These are phyloP conservation scores for Melanchra persicariae DNA, from an alignment of 2,888 invertebrate genomes.

Conservation along the genomic window DNA sequence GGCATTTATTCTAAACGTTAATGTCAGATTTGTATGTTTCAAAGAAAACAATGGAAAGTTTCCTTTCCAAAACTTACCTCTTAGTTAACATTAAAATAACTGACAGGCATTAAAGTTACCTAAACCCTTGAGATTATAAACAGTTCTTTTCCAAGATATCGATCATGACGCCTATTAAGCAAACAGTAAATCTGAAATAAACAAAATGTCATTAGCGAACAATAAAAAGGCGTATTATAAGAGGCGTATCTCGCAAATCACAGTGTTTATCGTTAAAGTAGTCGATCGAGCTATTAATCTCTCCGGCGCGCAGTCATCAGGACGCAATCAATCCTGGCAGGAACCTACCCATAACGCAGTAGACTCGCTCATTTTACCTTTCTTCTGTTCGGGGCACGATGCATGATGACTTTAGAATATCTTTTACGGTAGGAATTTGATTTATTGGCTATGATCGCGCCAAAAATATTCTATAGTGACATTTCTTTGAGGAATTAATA, in stretches of 20 bases:
- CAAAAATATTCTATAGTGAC: background rate
- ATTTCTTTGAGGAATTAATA: too few relatives aligned
- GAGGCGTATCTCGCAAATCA: slow-evolving; percentile 53
- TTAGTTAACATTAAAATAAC: background rate
- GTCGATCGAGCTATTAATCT: slow-evolving; percentile 78
- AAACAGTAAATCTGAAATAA: background rate
- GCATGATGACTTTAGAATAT: slow-evolving; percentile 13
- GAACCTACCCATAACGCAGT: slow-evolving; percentile 73
- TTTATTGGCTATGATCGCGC: background rate
- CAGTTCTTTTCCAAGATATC: background rate
- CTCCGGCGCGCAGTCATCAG: slow-evolving; percentile 80
- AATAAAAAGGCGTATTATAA: slow-evolving; percentile 35
- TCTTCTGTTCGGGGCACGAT: slow-evolving; percentile 27
- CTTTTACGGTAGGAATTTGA: background rate
- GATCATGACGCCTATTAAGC: background rate
- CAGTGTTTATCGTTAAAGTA: slow-evolving; percentile 39
- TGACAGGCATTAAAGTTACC: background rate
- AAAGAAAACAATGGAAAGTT: slow-evolving; percentile 17
- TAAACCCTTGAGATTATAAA: background rate
- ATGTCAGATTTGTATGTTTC: slow-evolving; percentile 1
- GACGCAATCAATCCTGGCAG: slow-evolving; percentile 81
- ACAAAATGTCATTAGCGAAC: background rate
- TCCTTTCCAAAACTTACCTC: background rate
- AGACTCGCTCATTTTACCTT: slow-evolving; percentile 68
- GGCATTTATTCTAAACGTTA: slow-evolving; percentile 5